Evolutionary conservation across 2,797 vertebrate species (phyloP).

Genomic region (Ptychobarbus kaznakovi): DNA sequence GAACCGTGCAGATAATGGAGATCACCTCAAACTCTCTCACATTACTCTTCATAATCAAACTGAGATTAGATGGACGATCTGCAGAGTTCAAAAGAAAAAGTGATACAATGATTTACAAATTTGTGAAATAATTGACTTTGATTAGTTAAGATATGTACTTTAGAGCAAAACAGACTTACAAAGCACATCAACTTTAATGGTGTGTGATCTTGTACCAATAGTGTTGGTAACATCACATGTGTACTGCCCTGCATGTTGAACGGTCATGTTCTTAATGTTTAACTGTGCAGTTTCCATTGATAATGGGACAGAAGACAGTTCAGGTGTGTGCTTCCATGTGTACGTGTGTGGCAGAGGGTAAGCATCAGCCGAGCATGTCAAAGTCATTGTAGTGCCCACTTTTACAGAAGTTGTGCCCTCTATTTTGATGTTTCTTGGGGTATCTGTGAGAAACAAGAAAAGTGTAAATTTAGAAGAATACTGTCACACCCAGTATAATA

Average conservation of each 20-base stretch:
- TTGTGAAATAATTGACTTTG: neutral
- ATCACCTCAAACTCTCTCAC: neutral
- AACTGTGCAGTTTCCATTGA: fast-evolving
- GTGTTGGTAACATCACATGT: constrained; percentile 61
- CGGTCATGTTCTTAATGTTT: fast-evolving
- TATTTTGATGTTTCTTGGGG: constrained; percentile 47
- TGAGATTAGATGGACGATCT: neutral
- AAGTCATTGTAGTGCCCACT: fast-evolving
- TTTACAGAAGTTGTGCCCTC: fast-evolving
- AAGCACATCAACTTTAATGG: constrained; percentile 48
- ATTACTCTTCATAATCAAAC: neutral
- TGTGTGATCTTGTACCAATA: constrained; percentile 26
- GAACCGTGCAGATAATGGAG: constrained; percentile 35
- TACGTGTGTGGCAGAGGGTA: neutral
- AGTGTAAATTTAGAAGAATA: neutral
- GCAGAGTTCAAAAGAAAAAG: neutral
- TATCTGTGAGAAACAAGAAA: constrained; percentile 60
- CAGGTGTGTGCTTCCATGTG: constrained; percentile 61
- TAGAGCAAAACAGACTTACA: constrained; percentile 70
- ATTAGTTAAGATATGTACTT: neutral
- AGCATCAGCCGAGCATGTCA: constrained; percentile 62
- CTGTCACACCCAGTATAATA: neutral
- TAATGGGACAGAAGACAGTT: neutral
- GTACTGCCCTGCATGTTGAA: constrained; percentile 65
- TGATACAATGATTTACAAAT: no score